Base-by-base conservation (phyloP, 1,140 invertebrate genomes). In the Camponotus pennsylvanicus region DNA sequence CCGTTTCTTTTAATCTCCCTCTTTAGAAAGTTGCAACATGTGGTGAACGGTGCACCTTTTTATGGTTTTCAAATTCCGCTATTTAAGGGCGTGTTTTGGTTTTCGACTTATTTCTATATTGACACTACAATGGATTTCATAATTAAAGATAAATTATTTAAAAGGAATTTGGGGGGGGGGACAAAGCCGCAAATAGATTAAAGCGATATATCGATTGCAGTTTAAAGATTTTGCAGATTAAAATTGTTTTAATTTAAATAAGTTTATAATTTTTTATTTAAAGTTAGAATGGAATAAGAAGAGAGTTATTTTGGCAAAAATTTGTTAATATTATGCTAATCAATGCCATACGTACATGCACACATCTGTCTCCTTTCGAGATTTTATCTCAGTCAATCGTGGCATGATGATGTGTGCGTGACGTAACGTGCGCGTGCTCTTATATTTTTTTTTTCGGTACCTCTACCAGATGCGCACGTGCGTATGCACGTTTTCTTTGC, bases 11-110 rank as follows among this genome's bases (percentile, higher is more conserved):
- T 42, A 32, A 57, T 57, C 21, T 40, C 37, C 37, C 52, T 42
- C 69, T 57, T 15, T 76, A 52, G 27, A 86, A 85, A 88, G 84
- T 86, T 73, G 91, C 92, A 92, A 92, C 93, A 94, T 94, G 92
- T 93, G 93, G 92, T 90, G 90, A 92, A 89, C 93, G 92, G 78
- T 52, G 75, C 86, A 86, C 67, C 64, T 32, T 21, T 55, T 11
- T 52, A n/a, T 52, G 61, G 49, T 75, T 55, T 59, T 52, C 75
- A 9, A 11, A 55, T 34, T 21, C 27, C 42, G 27, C 3, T 57
- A 42, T 3, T 34, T 18, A 80, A 78, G 9, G n/a, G 13, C 7
- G 8, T 13, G 6, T 49, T 27, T 67, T 40, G 13, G 15, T 37
- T 40, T 18, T 52, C 15, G 7, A 15, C n/a, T 80, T 42, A 55